These are phyloP conservation scores for Thryonomys swinderianus DNA, from an alignment of 2,113 vertebrate species.

Conservation along the genomic window DNA sequence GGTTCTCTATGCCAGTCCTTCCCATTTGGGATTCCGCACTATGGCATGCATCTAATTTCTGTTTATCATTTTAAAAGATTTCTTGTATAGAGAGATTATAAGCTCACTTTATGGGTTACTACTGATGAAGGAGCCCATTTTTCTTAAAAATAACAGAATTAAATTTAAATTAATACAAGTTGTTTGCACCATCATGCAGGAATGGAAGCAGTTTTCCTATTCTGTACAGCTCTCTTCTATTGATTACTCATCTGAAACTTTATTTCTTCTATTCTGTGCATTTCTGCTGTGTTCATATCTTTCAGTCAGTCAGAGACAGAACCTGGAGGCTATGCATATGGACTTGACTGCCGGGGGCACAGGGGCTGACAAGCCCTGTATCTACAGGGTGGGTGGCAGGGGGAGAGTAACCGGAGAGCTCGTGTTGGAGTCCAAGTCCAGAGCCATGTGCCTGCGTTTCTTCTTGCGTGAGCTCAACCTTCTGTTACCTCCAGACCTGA, in stretches of 20 bases:
- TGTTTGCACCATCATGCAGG: neutral
- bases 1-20: neutral
- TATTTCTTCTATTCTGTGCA: neutral
- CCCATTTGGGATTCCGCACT: neutral
- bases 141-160: neutral
- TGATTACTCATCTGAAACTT: neutral
- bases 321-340: neutral
- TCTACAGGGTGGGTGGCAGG: neutral
- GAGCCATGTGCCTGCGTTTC: neutral
- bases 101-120: neutral
- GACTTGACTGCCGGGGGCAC: neutral
- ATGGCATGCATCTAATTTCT: neutral
- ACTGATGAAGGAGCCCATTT: neutral
- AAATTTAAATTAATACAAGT: neutral
- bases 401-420: neutral
- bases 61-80: neutral
- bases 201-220: neutral
- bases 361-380: neutral
- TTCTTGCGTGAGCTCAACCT: neutral
- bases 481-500: neutral
- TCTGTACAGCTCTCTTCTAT: neutral
- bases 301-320: neutral
- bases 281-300: neutral
- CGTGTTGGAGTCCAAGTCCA: neutral
- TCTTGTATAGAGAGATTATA: neutral